Evolutionary conservation across 2,888 invertebrate genomes (phyloP).

Genomic region (Alloscopus bannaensis): DNA sequence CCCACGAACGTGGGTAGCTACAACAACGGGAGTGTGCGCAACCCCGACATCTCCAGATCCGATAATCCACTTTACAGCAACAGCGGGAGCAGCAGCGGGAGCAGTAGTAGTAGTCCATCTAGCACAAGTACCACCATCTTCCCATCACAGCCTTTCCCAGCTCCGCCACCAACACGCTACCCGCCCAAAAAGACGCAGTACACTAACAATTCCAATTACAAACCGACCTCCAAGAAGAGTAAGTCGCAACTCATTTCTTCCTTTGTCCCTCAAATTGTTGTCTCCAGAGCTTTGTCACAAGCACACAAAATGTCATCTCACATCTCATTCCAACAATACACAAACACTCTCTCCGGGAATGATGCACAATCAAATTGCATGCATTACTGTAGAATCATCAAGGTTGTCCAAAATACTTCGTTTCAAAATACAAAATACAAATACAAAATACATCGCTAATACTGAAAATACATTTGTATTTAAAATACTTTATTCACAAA

Average conservation of each 20-base stretch:
- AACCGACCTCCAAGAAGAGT: conserved; percentile 83
- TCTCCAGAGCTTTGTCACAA: neutral
- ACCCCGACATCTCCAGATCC: conserved; percentile 38
- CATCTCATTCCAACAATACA: too few relatives aligned
- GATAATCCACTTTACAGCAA: conserved; percentile 48
- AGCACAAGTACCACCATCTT: conserved; percentile 75
- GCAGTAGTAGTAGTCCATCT: conserved; percentile 61
- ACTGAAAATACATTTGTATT: too few relatives aligned
- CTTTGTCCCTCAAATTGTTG: neutral
- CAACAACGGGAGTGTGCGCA: conserved; percentile 39
- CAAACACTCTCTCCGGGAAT: too few relatives aligned
- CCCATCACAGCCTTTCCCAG: conserved; percentile 74
- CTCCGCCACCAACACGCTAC: conserved; percentile 74
- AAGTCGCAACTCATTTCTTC: conserved; percentile 74
- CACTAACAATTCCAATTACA: conserved; percentile 75
- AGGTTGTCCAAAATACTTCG: too few relatives aligned
- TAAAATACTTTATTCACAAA: too few relatives aligned
- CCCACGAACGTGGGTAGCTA: conserved; percentile 26
- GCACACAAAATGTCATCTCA: neutral
- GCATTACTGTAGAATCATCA: too few relatives aligned
- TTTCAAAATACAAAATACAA: too few relatives aligned
- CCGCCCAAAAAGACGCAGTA: conserved; percentile 73
- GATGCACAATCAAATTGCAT: too few relatives aligned
- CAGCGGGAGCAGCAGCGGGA: conserved; percentile 44
- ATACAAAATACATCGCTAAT: too few relatives aligned